Evolutionary conservation across 2,888 invertebrate genomes (phyloP), one percentile per base, ranked within the genome.

Genomic region (Torymus auratus): DNA sequence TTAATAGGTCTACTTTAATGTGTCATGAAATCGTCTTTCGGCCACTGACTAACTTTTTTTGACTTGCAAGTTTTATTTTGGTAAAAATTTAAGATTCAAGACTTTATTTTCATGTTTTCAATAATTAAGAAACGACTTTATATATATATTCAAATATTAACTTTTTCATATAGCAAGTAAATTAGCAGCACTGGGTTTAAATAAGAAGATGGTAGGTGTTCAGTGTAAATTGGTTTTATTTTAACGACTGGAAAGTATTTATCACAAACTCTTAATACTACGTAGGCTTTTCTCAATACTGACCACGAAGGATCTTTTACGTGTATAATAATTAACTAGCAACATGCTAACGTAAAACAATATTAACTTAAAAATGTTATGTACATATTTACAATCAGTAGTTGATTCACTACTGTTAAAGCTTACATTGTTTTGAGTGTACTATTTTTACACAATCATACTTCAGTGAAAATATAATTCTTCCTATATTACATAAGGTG

Each of bases 231-330:
- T 62, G 28, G 64, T 62, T 85, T 85, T 83, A 84, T 85, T 82
- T 84, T 82, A 83, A 85, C 83, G 83, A 84, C 79, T 82, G 84
- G 83, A 86, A 85, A 86, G 75, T 83, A 85, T 84, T 87, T 89
- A 89, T 89, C 89, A 89, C 88, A 89, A 89, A 89, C 84, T 83
- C 84, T 83, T 87, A 87, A 87, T 86, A 86, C 85, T 86, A 86
- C 75, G 69, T 84, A 84, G 86, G 84, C 82, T 67, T 83, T 81
- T 83, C 50, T 82, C 83, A 84, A 84, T 84, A 85, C 85, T 83
- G 85, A 87, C 85, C 86, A 75, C 82, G 62, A 75, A 70, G 65
- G 81, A 81, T 83, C 81, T 74, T 53, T 71, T 70, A 62, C 53
- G 69, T 60, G 17, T 50, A 28, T 10, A 28, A 70, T 58, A 68